Conservation (phyloP, 2,113 vertebrate species). For the Nothobranchius kuhntae region DNA sequence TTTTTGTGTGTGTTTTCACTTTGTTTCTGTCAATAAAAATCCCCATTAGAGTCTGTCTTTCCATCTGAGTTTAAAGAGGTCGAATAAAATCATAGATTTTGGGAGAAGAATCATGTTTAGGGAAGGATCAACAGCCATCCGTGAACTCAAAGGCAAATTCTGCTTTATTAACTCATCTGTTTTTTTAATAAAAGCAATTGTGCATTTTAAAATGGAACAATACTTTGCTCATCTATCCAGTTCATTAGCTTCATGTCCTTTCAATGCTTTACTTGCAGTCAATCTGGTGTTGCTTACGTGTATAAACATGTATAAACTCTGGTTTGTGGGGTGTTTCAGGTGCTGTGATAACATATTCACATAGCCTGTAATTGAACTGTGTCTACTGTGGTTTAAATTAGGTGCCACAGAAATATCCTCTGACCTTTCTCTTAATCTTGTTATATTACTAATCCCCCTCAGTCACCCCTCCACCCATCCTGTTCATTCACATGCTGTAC, state of each 20-base stretch:
- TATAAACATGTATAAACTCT: slow-evolving; percentile 47
- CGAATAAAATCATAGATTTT: not conserved
- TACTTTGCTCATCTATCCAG: not conserved
- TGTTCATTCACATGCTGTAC: slow-evolving; percentile 69
- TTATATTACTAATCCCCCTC: slow-evolving; percentile 77
- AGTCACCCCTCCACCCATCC: slow-evolving; percentile 67
- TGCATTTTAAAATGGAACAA: not conserved
- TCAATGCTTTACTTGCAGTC: slow-evolving; percentile 15
- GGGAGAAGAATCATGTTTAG: not conserved
- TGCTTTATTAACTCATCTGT: not conserved
- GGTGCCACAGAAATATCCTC: slow-evolving; percentile 77
- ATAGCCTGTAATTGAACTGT: slow-evolving; percentile 54
- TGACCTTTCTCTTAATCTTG: slow-evolving; percentile 78
- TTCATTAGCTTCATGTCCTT: not conserved
- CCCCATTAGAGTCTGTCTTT: not conserved
- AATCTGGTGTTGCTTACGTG: slow-evolving; percentile 35
- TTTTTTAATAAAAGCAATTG: not conserved
- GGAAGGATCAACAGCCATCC: not conserved
- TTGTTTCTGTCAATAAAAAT: not conserved
- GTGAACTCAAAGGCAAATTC: slow-evolving; percentile 4
- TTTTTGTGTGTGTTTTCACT: not conserved
- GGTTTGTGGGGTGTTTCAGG: slow-evolving; percentile 31
- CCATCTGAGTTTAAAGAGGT: not conserved
- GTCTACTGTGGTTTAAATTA: slow-evolving; percentile 74
- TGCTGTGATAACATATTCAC: slow-evolving; percentile 48